These are phyloP conservation scores for Physella acuta DNA, from an alignment of 1,140 invertebrate species.

Conservation along the genomic window DNA sequence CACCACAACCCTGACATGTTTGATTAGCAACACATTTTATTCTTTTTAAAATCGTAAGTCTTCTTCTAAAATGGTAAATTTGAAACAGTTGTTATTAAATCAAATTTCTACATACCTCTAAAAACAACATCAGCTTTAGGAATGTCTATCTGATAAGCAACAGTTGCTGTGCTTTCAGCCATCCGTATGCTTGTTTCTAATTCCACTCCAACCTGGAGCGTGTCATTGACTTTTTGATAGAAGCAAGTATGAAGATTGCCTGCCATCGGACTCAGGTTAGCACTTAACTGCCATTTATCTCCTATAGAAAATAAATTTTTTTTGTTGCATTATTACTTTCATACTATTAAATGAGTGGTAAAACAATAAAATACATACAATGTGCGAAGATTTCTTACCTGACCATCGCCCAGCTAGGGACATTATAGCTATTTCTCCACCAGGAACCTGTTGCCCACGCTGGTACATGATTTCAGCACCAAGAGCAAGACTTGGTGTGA, in stretches of 20 bases:
- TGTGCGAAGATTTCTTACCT: slow-evolving; percentile 54
- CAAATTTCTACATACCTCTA: slow-evolving; percentile 73
- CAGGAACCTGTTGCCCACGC: slow-evolving; percentile 79
- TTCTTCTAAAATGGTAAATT: background rate
- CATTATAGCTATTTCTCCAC: slow-evolving; percentile 77
- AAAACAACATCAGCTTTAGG: slow-evolving; percentile 93
- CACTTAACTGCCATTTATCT: slow-evolving; percentile 65
- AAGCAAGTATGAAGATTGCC: slow-evolving; percentile 86
- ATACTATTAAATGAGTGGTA: too few species aligned
- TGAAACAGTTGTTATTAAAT: background rate
- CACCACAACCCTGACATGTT: too few species aligned
- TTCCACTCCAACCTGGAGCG: slow-evolving; percentile 74
- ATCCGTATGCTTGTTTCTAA: slow-evolving; percentile 67
- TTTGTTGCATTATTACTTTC: too few species aligned
- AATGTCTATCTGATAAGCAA: slow-evolving; percentile 95
- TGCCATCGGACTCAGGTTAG: slow-evolving; percentile 74
- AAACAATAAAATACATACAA: too few species aligned
- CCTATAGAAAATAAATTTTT: slow-evolving; percentile 44
- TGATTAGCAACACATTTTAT: too few species aligned
- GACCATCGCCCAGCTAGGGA: slow-evolving; percentile 82
- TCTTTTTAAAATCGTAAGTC: background rate
- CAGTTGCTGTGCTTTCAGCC: slow-evolving; percentile 86
- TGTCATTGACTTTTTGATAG: slow-evolving; percentile 90
- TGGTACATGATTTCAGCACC: slow-evolving; percentile 94
- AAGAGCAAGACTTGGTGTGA: slow-evolving; percentile 77